Evolutionary conservation across 2,888 invertebrate genomes (phyloP).

Genomic region (Caenorhabditis imperialis): DNA sequence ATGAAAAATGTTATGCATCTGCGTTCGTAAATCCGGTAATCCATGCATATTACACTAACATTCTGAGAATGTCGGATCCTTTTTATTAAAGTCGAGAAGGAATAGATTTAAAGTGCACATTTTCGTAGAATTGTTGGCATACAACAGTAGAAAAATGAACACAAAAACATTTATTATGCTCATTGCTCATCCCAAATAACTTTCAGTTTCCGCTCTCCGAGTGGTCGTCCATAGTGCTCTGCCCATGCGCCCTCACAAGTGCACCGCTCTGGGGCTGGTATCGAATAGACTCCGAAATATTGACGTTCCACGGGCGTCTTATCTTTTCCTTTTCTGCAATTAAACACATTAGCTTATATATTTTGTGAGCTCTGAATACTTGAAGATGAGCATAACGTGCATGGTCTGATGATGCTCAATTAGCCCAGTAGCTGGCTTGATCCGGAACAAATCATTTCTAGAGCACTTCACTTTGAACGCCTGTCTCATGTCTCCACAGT

Average conservation of each 20-base stretch:
- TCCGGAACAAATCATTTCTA: slow-evolving; percentile 69
- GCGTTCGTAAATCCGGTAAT: too few species aligned
- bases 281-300: slow-evolving; percentile 70
- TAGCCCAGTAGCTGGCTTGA: slow-evolving; percentile 67
- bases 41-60: too few species aligned
- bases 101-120: too few species aligned
- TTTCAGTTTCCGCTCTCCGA: slow-evolving; percentile 64
- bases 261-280: slow-evolving; percentile 67
- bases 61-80: too few species aligned
- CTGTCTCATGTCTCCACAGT: slow-evolving; percentile 64
- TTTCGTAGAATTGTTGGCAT: too few species aligned
- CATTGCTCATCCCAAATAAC: slow-evolving; percentile 23
- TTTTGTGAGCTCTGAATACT: neutral
- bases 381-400: slow-evolving; percentile 38
- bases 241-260: slow-evolving; percentile 63
- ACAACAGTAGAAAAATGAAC: too few species aligned
- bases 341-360: neutral
- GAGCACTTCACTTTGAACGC: slow-evolving; percentile 73
- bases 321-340: slow-evolving; percentile 15
- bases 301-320: slow-evolving; percentile 58
- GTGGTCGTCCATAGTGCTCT: slow-evolving; percentile 71
- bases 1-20: too few species aligned
- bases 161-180: too few species aligned
- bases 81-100: too few species aligned
- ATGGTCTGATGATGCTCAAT: slow-evolving; percentile 60